phyloP scores from a whole-genome alignment of 2,888 invertebrate genomes.

The Drosophila pseudotalamancana region DNA sequence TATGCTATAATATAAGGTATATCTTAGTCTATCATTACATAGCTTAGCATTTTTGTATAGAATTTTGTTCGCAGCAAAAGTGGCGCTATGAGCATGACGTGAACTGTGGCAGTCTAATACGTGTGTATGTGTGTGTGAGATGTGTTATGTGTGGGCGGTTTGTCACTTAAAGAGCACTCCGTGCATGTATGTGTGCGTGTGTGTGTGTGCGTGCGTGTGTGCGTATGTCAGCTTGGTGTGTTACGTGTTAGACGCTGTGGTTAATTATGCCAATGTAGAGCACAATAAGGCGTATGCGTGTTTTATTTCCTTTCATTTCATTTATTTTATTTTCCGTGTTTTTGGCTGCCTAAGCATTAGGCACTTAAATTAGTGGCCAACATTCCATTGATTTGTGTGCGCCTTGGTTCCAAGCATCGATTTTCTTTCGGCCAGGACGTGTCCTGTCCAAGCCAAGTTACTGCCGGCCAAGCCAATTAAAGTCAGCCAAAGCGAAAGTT shows the following conservation, averaged over 20 bases:
- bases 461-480: conserved; percentile 47
- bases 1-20: conserved; percentile 3
- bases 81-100: conserved; percentile 71
- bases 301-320: conserved; percentile 22
- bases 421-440: conserved; percentile 32
- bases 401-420: conserved; percentile 39
- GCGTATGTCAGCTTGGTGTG: conserved; percentile 25
- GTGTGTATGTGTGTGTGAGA: conserved; percentile 20
- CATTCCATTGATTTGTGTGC: conserved; percentile 30
- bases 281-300: conserved; percentile 66
- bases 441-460: conserved; percentile 20
- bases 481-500: conserved; percentile 44
- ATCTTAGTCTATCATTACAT: conserved; percentile 2
- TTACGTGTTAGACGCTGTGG: conserved; percentile 45
- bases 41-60: background rate
- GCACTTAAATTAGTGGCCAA: conserved; percentile 47
- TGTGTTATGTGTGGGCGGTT: conserved; percentile 37
- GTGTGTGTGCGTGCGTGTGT: background rate
- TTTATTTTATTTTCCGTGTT: conserved; percentile 10
- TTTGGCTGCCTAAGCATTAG: conserved; percentile 46
- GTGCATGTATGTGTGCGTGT: background rate
- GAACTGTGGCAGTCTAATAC: conserved; percentile 45
- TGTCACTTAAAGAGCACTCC: conserved; percentile 34
- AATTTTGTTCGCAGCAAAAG: conserved; percentile 37
- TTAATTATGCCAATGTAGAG: conserved; percentile 62